Evolutionary conservation across 2,113 vertebrate species (phyloP).

Genomic region (Microcebus griseorufus): DNA sequence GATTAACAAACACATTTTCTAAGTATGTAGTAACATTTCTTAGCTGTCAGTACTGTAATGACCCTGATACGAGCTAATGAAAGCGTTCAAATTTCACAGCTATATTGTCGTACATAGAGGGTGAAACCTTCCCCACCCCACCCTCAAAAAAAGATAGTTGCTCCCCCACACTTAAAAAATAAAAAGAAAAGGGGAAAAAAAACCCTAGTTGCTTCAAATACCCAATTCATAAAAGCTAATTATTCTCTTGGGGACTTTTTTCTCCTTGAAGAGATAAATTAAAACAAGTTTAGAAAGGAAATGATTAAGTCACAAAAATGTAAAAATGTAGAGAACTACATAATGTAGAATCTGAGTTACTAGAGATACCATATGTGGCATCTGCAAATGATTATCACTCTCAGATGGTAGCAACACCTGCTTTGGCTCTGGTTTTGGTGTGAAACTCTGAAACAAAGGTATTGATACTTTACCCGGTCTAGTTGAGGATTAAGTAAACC

Average conservation of each 20-base stretch:
- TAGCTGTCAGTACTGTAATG: slow-evolving; percentile 73
- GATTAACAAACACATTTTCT: slow-evolving; percentile 79
- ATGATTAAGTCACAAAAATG: slow-evolving; percentile 70
- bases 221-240: slow-evolving; percentile 73
- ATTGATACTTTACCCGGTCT: slow-evolving; percentile 41
- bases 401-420: slow-evolving; percentile 75
- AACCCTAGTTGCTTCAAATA: slow-evolving; percentile 23
- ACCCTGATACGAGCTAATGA: slow-evolving; percentile 67
- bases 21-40: slow-evolving; percentile 81
- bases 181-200: background rate
- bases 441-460: slow-evolving; percentile 66
- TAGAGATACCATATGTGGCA: slow-evolving; percentile 46
- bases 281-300: slow-evolving; percentile 71
- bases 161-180: background rate
- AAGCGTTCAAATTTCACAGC: slow-evolving; percentile 68
- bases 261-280: slow-evolving; percentile 73
- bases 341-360: slow-evolving; percentile 36
- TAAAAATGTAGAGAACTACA: slow-evolving; percentile 46
- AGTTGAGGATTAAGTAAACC: slow-evolving; percentile 35
- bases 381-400: slow-evolving; percentile 62
- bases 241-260: slow-evolving; percentile 47
- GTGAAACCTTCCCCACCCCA: background rate
- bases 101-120: slow-evolving; percentile 14
- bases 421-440: slow-evolving; percentile 59
- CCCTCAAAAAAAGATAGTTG: background rate